Conservation (phyloP, 2,888 invertebrate genomes). For the Pantelozetes paolii region DNA sequence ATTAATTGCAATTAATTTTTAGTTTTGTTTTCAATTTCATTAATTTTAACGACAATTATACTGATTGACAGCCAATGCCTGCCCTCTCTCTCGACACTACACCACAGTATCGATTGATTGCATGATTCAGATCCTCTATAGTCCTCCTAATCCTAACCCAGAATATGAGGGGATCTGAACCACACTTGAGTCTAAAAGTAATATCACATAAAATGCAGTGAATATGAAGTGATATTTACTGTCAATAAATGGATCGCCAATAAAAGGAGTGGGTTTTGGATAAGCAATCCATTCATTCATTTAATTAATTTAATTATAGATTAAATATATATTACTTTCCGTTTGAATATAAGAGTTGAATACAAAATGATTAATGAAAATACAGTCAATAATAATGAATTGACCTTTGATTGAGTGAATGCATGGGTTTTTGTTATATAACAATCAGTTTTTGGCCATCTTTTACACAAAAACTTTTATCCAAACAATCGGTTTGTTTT, state of each 20-base stretch:
- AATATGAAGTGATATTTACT: neutral
- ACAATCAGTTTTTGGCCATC: no score
- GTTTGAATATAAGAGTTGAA: neutral
- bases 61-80: neutral
- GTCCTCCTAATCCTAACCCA: constrained; percentile 20
- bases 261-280: neutral
- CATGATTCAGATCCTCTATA: constrained; percentile 8
- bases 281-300: neutral
- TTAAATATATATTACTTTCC: neutral
- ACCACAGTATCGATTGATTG: no score
- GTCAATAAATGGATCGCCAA: neutral
- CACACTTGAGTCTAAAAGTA: neutral
- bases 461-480: no score
- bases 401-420: neutral
- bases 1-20: neutral
- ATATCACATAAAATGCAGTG: neutral
- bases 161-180: neutral
- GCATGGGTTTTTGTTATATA: neutral
- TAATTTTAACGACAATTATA: neutral
- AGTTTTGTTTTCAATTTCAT: neutral
- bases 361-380: neutral
- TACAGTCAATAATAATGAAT: neutral
- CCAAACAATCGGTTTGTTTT: no score
- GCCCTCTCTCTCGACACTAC: neutral
- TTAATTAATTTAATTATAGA: neutral